A percentile compares a stretch with the other conserved stretches of the same genome.
Conservation (phyloP, 2,888 invertebrate species). For the Eristalinus sepulchralis region DNA sequence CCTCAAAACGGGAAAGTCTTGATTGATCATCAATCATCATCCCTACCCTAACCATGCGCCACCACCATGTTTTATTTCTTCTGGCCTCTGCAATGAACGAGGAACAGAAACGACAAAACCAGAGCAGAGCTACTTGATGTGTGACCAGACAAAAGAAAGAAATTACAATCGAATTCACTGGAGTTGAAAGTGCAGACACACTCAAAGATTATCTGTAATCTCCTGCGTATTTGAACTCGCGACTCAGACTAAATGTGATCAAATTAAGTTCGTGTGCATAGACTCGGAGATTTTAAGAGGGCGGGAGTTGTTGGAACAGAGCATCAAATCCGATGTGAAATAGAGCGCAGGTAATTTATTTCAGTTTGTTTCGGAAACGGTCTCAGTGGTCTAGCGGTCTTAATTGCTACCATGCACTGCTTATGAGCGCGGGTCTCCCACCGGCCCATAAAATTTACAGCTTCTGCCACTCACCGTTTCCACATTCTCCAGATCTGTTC, state of each 20-base stretch:
- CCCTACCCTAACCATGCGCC: constrained; percentile 47
- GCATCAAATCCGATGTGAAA: constrained; percentile 53
- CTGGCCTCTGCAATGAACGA: neutral
- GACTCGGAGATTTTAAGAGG: constrained; percentile 36
- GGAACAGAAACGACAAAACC: constrained; percentile 45
- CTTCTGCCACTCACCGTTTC: neutral
- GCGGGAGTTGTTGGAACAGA: constrained; percentile 33
- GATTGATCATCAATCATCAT: constrained; percentile 71
- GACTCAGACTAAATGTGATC: too few relatives aligned
- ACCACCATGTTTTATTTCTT: constrained; percentile 8
- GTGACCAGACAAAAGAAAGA: constrained; percentile 59
- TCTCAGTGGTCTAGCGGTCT: constrained; percentile 17
- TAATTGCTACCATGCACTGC: constrained; percentile 61
- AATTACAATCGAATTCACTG: constrained; percentile 29
- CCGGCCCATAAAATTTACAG: neutral
- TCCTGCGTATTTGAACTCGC: constrained; percentile 31
- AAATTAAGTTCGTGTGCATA: too few relatives aligned
- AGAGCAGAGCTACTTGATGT: constrained; percentile 65
- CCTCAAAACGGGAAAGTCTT: constrained; percentile 70
- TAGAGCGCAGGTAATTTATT: constrained; percentile 66
- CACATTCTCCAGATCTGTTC: neutral
- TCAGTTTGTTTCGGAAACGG: constrained; percentile 45
- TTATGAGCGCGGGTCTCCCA: constrained; percentile 1
- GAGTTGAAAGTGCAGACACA: constrained; percentile 11
- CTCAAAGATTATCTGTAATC: constrained; percentile 44